Conservation (phyloP, 30 jellyfish, hydroid and myxozoan genomes). For the Morbakka virulenta region DNA sequence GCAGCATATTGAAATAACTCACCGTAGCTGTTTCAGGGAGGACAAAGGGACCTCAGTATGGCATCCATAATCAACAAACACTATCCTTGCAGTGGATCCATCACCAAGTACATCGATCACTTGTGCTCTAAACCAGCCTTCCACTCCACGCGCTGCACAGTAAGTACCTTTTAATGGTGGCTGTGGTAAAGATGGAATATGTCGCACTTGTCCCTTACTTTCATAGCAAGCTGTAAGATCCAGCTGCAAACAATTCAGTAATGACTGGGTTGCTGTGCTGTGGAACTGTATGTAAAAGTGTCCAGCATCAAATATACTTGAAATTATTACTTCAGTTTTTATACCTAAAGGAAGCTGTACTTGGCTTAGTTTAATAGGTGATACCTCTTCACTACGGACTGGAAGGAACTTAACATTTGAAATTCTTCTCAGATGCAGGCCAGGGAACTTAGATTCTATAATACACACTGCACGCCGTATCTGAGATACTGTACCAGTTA, state of each 20-base stretch:
- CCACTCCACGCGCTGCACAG: conserved; percentile 32
- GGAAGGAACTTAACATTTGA: conserved; percentile 17
- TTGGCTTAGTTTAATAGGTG: background rate
- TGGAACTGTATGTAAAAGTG: conserved; percentile 34
- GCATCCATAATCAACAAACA: conserved; percentile 53
- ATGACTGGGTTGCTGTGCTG: background rate
- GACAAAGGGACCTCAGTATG: conserved; percentile 8
- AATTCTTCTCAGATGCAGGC: background rate
- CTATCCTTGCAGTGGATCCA: conserved; percentile 17
- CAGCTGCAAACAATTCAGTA: background rate
- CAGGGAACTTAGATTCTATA: conserved; percentile 18
- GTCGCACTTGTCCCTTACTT: no score
- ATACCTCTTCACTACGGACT: background rate
- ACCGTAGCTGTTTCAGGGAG: conserved; percentile 46
- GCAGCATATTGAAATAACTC: no score
- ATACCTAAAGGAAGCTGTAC: conserved; percentile 14
- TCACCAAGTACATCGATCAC: conserved; percentile 7
- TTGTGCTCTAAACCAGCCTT: conserved; percentile 45
- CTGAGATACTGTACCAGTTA: conserved; percentile 23
- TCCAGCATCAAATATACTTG: conserved; percentile 50
- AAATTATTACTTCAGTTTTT: conserved; percentile 12
- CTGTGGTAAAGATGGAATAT: conserved; percentile 9
- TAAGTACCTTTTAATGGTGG: conserved; percentile 35
- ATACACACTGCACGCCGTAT: conserved; percentile 18
- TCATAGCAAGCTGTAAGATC: conserved; percentile 14